Evolutionary conservation across 2,113 vertebrate genomes (phyloP), one percentile per base, ranked within the genome.

Genomic region (Sprattus sprattus): DNA sequence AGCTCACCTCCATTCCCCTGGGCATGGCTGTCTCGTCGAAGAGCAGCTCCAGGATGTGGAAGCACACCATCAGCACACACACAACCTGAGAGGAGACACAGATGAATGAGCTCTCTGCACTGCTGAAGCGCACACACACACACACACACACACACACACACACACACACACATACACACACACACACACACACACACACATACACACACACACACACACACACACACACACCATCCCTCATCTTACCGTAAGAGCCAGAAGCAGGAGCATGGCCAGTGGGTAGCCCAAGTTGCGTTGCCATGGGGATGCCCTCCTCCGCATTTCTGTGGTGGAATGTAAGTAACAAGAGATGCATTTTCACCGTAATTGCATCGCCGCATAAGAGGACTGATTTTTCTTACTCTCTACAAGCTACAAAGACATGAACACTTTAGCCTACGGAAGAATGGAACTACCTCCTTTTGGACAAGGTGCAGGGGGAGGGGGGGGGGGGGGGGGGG

Each of bases 251-350:
- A 99, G 93, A 0, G 95, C 94, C 28, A 99, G 94, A 28, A 99
- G 95, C 82, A 94, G 90, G 45, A 99, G 93, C 98, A 99, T 99
- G 87, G 94, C 98, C 91, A 99, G 89, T 0, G 98, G 98, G 89
- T 99, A 99, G 85, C 96, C 97, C 92, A 99, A 91, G 92, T 99
- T 99, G 50, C 98, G 94, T 88, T 99, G 98, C 97, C 98, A 99
- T 45, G 97, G 95, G 0, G 98, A 99, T 0, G 97, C 97, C 89
- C 92, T 97, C 86, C 92, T 92, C 13, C 97, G 95, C 89, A 95
- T 96, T 92, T 99, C 98, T 99, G 89, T 1, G 4, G 8, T 10
- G 39, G 78, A 88, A 45, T 16, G 45, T 54, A 45, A 82, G 50
- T n/a, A 18, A 86, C 1, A 85, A 82, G 87, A 47, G 20, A 78